Evolutionary conservation across 2,888 invertebrate genomes (phyloP).

Genomic region (Zygogramma bicolorata): DNA sequence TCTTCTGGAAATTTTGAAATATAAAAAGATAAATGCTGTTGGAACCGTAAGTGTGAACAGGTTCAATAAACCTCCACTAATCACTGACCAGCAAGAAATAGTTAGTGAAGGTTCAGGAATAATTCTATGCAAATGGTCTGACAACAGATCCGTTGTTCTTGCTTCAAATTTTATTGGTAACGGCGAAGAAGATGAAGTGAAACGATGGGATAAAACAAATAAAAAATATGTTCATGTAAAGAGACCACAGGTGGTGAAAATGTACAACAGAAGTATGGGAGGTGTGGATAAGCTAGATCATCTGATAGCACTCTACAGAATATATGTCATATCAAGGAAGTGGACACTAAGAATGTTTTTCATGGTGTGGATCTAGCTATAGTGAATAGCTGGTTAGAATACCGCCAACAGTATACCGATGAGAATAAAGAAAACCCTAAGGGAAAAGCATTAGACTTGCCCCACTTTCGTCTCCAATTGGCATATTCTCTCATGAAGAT

Average conservation of each 20-base stretch:
- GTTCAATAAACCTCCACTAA: too few species aligned
- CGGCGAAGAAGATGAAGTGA: slow-evolving; percentile 13
- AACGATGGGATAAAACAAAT: slow-evolving; percentile 26
- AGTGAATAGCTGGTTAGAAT: slow-evolving; percentile 10
- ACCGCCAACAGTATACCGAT: not conserved
- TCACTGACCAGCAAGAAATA: not conserved
- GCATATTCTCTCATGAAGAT: too few species aligned
- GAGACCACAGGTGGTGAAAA: slow-evolving; percentile 9
- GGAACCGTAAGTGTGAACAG: too few species aligned
- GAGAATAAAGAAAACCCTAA: not conserved
- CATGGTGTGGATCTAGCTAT: not conserved
- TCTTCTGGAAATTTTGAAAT: too few species aligned
- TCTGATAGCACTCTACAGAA: not conserved
- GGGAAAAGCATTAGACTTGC: not conserved
- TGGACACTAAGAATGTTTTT: slow-evolving; percentile 14
- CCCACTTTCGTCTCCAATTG: too few species aligned
- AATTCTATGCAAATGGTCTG: slow-evolving; percentile 6
- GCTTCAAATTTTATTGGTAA: slow-evolving; percentile 30
- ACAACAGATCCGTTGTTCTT: slow-evolving; percentile 17
- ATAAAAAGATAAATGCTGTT: too few species aligned
- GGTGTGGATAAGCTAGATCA: too few species aligned
- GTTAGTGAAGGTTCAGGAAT: not conserved
- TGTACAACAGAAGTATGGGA: slow-evolving; percentile 19
- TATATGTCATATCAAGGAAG: slow-evolving; percentile 22
- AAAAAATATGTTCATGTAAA: slow-evolving; percentile 11